phyloP scores from a whole-genome alignment of 2,888 invertebrate species.

The Proisotoma minuta region DNA sequence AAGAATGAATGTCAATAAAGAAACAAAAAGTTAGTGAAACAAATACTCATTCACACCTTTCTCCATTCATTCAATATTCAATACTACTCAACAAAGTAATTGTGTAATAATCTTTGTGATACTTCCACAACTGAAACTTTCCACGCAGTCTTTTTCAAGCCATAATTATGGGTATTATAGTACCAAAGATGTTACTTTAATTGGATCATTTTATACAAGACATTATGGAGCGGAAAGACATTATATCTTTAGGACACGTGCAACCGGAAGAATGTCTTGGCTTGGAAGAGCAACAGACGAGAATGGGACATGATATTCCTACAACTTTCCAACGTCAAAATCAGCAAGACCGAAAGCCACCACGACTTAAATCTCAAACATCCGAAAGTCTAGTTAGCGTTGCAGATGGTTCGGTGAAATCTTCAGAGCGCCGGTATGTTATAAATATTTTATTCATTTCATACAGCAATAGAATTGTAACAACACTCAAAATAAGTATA shows the following conservation, averaged over 20 bases:
- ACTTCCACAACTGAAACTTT: no score
- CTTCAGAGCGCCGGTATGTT: conserved; percentile 41
- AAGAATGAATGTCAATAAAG: no score
- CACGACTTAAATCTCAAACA: conserved; percentile 41
- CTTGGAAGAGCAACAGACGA: conserved; percentile 13
- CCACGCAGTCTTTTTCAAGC: no score
- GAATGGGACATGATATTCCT: not conserved
- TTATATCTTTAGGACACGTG: conserved; percentile 1
- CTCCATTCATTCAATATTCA: no score
- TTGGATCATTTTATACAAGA: no score
- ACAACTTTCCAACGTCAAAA: conserved; percentile 17
- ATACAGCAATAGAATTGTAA: no score
- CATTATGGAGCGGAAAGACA: not conserved
- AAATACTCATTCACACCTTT: no score
- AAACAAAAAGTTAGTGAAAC: no score
- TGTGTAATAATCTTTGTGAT: not conserved
- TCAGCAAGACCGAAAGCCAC: conserved; percentile 27
- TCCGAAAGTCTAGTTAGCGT: conserved; percentile 43
- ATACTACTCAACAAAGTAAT: not conserved
- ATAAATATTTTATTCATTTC: conserved; percentile 30
- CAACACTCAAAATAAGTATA: no score
- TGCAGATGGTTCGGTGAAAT: conserved; percentile 42
- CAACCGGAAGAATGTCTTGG: conserved; percentile 5
- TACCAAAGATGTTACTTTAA: no score
- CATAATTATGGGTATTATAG: no score